Percentiles rank a stretch among this genome's conserved stretches.
Conservation (phyloP, 30 jellyfish, hydroid and myxozoan species). For the Haliclystus octoradiatus region DNA sequence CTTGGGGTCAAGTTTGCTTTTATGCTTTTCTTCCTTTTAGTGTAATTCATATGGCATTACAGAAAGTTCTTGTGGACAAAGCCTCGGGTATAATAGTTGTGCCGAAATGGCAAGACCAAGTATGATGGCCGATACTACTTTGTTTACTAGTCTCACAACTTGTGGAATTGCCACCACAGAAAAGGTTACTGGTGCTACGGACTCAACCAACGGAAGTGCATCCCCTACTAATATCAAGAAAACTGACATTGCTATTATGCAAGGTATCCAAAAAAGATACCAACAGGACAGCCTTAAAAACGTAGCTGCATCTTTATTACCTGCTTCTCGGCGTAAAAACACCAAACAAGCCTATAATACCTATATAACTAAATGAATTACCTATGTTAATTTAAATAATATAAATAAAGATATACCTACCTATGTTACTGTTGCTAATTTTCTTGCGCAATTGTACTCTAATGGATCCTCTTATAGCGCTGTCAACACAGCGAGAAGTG, state of each 20-base stretch:
- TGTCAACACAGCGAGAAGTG: too few species aligned
- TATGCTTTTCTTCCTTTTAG: slow-evolving; percentile 47
- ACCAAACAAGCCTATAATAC: slow-evolving; percentile 10
- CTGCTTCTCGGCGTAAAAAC: slow-evolving; percentile 11
- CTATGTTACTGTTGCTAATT: neutral
- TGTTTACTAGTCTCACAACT: neutral
- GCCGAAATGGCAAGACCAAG: slow-evolving; percentile 37
- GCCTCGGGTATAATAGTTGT: slow-evolving; percentile 28
- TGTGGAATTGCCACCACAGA: neutral
- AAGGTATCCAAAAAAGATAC: slow-evolving; percentile 10
- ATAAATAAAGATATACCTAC: neutral
- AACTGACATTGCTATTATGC: slow-evolving; percentile 18
- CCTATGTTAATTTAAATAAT: neutral
- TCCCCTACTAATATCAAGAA: neutral
- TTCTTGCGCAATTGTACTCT: neutral
- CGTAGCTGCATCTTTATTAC: slow-evolving; percentile 4
- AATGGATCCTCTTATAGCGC: neutral
- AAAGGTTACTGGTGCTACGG: slow-evolving; percentile 2
- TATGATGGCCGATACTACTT: slow-evolving; percentile 16
- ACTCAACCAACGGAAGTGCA: slow-evolving; percentile 1
- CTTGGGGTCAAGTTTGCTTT: slow-evolving; percentile 22
- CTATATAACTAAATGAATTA: slow-evolving; percentile 9
- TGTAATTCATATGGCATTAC: slow-evolving; percentile 6
- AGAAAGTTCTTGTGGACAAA: slow-evolving; percentile 11
- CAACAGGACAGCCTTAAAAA: slow-evolving; percentile 4